Evolutionary conservation across 1,140 invertebrate genomes (phyloP), one percentile per base, ranked within the genome.

Genomic region (Zaprionus vittiger): DNA sequence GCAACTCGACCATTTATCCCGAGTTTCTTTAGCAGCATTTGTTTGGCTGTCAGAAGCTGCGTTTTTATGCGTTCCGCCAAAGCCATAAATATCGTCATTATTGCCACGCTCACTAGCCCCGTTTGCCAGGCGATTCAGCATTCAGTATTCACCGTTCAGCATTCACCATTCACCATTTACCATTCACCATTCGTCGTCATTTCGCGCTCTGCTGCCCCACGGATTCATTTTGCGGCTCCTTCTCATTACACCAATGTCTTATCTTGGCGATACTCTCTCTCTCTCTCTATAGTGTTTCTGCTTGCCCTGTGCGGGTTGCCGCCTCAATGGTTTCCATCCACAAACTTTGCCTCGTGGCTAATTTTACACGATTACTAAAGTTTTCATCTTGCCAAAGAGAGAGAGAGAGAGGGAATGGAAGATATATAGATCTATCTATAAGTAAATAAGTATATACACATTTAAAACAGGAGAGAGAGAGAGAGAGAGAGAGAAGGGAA

Each of bases 11-110:
- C 66, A 79, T 74, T 72, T 83, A 74, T 77, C 49, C 75, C 28
- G 55, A 7, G n/a, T 17, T 56, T 75, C 20, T 61, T 55, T 70
- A 17, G 24, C 38, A 31, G 67, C 54, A 34, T 65, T 77, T 77
- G 65, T 72, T 73, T 82, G 66, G 24, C 38, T 69, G 72, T 49
- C 72, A 68, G 59, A 57, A 47, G 49, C 72, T 70, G 66, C 72
- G 38, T 77, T 71, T 83, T 83, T 77, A 87, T 86, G 83, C 73
- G 84, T 87, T 86, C 56, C 77, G 62, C 83, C 69, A 87, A 80
- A 83, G 80, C 83, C 72, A 87, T 83, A 87, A 87, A 83, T 83
- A 80, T 70, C 70, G 69, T 78, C 77, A 83, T 85, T 85, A 87
- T 83, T 79, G 72, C 77, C 83, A 63, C 64, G 72, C 66, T 84